Base-by-base conservation (phyloP, 2,797 vertebrate species). In the Halcyon badia region DNA sequence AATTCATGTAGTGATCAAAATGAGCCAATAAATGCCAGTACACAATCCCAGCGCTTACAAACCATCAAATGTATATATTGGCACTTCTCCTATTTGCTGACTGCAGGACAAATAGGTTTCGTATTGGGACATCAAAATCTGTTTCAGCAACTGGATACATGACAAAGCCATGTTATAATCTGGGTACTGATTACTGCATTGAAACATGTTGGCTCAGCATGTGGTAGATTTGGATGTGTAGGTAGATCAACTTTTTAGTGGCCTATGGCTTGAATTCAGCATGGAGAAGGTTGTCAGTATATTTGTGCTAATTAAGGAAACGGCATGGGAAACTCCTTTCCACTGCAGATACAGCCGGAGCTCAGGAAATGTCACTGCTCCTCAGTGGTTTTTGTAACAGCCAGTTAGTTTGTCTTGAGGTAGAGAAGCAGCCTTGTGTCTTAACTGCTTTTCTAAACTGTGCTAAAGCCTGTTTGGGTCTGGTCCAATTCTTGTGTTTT, bases 91-190 rank as follows among this genome's bases (percentile, higher is more conserved):
- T 80, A 3, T 89, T 96, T 97, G 94, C 90, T 96, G 92, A 96
- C 92, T 89, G 86, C 52, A 68, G 84, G 87, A 92, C 81, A 89
- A 94, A 93, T 92, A 87, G 78, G 89, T 97, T 96, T 95, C 75
- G 6, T 85, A 87, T 87, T 96, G 92, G 96, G 96, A 97, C 96
- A 96, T 95, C 95, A 87, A 92, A 92, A 87, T 92, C 90, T 80
- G 60, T 93, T 96, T 90, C 96, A 95, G 92, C 87, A 94, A 83
- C 90, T 94, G 77, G 73, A 83, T 78, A 61, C 72, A 95, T 95
- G 91, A 95, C 91, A 93, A 96, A 97, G 91, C 85, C 83, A 54
- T 87, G 88, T 90, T 95, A 94, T 90, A 95, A 93, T 94, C 83
- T 79, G 85, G 70, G 77, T 96, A 58, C 90, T 89, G 91, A 97